Conservation (phyloP, 2,113 vertebrate species). For the Pygoscelis adeliae region DNA sequence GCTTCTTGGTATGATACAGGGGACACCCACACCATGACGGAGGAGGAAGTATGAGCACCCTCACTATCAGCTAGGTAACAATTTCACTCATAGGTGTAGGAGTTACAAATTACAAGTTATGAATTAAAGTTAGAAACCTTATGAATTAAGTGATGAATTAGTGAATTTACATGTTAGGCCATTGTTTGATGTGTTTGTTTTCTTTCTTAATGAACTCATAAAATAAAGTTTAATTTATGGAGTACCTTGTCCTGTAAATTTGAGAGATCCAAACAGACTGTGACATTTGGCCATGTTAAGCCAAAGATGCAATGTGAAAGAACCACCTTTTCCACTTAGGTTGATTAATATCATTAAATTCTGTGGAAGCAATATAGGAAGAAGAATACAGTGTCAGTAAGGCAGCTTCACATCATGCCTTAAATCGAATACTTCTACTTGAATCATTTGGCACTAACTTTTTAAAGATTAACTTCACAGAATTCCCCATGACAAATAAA, state of each 20-base stretch:
- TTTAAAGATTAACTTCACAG: not conserved
- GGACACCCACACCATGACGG: accelerated
- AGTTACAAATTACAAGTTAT: not conserved
- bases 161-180: not conserved
- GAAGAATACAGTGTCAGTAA: not conserved
- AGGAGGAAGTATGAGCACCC: not conserved
- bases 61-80: not conserved
- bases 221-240: not conserved
- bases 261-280: not conserved
- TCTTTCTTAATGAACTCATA: not conserved
- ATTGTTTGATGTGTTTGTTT: not conserved
- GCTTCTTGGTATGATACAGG: not conserved
- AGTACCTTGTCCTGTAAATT: not conserved
- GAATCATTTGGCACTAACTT: not conserved
- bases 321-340: not conserved
- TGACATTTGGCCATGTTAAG: not conserved
- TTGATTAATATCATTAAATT: not conserved
- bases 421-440: not conserved
- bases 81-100: not conserved
- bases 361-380: not conserved
- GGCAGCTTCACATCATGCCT: not conserved
- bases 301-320: not conserved
- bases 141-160: not conserved
- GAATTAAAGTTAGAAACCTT: not conserved
- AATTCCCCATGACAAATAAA: not conserved